Evolutionary conservation across 2,888 invertebrate species (phyloP).

Genomic region (Apodemia zela): DNA sequence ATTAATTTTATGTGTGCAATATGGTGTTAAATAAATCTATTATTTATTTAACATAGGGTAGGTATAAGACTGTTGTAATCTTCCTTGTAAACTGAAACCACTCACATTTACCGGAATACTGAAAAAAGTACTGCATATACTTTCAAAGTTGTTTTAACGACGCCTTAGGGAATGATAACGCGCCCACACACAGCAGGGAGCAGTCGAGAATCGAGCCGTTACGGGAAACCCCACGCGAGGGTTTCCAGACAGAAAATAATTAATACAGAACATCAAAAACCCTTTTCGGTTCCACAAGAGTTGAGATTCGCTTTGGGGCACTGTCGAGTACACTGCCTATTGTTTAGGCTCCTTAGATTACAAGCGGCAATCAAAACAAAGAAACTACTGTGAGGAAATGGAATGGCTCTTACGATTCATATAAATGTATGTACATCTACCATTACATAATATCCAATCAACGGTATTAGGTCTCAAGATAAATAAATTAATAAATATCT

Average conservation of each 20-base stretch:
- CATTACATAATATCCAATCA: too few species aligned
- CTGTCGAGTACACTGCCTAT: slow-evolving; percentile 7
- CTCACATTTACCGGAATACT: neutral
- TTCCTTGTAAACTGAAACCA: too few species aligned
- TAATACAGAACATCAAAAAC: slow-evolving; percentile 17
- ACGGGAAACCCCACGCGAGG: slow-evolving; percentile 5
- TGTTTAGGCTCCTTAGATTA: neutral
- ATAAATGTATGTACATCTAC: too few species aligned
- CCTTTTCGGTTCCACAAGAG: slow-evolving; percentile 9
- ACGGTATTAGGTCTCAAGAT: too few species aligned
- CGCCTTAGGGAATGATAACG: neutral
- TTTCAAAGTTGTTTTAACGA: neutral
- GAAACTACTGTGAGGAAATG: slow-evolving; percentile 2
- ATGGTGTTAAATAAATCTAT: too few species aligned
- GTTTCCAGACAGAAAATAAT: slow-evolving; percentile 17
- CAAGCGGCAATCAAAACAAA: slow-evolving; percentile 16
- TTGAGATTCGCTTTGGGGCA: slow-evolving; percentile 3
- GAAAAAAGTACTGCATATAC: neutral
- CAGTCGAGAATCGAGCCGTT: neutral
- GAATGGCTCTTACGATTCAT: too few species aligned
- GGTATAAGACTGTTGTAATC: neutral
- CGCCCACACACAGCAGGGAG: slow-evolving; percentile 1
- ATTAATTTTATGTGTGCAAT: too few species aligned
- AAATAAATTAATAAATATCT: too few species aligned
- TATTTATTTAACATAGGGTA: too few species aligned